These are phyloP conservation scores for Ceratina calcarata DNA, from an alignment of 1,140 invertebrate species.

Conservation along the genomic window DNA sequence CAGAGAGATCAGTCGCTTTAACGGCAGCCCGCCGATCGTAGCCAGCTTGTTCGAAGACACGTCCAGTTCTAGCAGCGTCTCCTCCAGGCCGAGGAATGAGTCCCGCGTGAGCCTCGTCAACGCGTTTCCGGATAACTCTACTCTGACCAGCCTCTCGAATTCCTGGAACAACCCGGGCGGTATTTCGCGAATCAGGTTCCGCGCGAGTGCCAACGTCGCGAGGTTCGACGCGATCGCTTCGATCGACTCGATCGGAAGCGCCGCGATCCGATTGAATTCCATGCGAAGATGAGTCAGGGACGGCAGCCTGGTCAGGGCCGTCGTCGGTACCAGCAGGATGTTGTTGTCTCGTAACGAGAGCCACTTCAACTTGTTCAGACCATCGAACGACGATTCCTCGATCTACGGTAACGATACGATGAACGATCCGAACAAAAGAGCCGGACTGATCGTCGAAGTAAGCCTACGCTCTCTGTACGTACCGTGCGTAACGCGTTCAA, in stretches of 20 bases:
- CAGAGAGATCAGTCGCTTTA: constrained; percentile 85
- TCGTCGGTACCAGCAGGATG: constrained; percentile 90
- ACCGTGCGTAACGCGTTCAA: constrained; percentile 93
- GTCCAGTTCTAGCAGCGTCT: constrained; percentile 86
- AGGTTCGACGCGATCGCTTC: constrained; percentile 81
- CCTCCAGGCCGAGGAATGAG: constrained; percentile 88
- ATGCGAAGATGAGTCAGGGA: constrained; percentile 88
- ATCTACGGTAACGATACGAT: constrained; percentile 82
- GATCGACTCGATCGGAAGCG: constrained; percentile 89
- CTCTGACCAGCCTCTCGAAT: constrained; percentile 86
- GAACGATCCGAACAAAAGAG: too few relatives aligned
- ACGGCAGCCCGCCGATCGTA: constrained; percentile 83
- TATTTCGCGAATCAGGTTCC: constrained; percentile 93
- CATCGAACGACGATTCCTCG: constrained; percentile 92
- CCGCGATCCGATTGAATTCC: constrained; percentile 93
- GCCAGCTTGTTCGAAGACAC: constrained; percentile 89
- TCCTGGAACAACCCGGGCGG: constrained; percentile 89
- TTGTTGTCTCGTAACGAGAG: constrained; percentile 94
- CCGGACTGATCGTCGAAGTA: background rate
- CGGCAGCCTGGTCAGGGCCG: constrained; percentile 87
- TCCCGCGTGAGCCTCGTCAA: constrained; percentile 86
- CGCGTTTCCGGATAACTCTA: constrained; percentile 90
- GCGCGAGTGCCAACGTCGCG: constrained; percentile 86
- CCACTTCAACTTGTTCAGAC: constrained; percentile 87
- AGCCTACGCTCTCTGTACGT: constrained; percentile 69